Conservation (phyloP, 2,888 invertebrate genomes). For the Leucophora obtusa region DNA sequence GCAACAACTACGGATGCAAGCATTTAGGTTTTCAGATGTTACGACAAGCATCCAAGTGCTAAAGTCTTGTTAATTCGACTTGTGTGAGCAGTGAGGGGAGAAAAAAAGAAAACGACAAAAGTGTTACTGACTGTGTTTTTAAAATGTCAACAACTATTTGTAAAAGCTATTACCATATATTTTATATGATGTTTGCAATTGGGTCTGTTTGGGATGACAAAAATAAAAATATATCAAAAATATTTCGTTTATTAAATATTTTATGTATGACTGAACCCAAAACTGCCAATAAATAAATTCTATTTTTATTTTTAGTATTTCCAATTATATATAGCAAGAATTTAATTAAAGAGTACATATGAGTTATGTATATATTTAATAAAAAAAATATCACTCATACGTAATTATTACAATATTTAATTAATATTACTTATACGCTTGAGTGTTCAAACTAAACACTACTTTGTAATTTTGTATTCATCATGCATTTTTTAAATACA, state of each 20-base stretch:
- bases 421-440: too few species aligned
- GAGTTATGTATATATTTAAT: too few species aligned
- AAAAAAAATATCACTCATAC: too few species aligned
- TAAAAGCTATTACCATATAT: neutral
- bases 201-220: neutral
- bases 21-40: neutral
- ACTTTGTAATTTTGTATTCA: too few species aligned
- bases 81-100: neutral
- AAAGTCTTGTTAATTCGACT: neutral
- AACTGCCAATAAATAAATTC: too few species aligned
- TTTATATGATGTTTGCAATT: neutral
- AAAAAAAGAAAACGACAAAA: neutral
- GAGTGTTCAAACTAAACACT: too few species aligned
- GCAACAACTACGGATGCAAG: neutral
- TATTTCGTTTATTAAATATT: neutral
- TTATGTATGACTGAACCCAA: neutral
- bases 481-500: too few species aligned
- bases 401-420: too few species aligned
- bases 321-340: too few species aligned
- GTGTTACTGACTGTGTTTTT: neutral
- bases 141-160: neutral
- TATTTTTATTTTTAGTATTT: too few species aligned
- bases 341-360: too few species aligned
- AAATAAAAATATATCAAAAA: neutral
- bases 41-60: neutral